Percentiles rank a stretch among this genome's conserved stretches.
These are phyloP conservation scores for Zaprionus bogoriensis DNA, from an alignment of 2,888 invertebrate species.

Conservation along the genomic window DNA sequence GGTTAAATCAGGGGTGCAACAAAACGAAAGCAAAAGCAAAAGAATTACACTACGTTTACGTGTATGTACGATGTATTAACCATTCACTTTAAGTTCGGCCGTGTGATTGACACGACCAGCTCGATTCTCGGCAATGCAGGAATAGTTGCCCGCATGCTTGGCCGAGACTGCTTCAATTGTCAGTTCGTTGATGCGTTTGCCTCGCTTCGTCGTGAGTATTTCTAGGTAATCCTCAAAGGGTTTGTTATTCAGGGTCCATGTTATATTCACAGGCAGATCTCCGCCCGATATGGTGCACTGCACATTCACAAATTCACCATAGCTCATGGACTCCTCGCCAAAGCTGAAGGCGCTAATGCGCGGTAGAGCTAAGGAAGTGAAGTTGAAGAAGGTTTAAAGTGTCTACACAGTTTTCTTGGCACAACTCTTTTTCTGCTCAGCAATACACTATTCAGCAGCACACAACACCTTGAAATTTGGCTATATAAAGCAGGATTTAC, in stretches of 20 bases:
- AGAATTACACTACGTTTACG: constrained; percentile 9
- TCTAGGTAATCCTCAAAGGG: constrained; percentile 82
- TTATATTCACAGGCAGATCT: constrained; percentile 85
- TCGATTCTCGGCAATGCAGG: constrained; percentile 89
- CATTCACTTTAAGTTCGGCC: constrained; percentile 89
- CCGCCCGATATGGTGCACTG: constrained; percentile 84
- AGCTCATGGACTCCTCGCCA: constrained; percentile 88
- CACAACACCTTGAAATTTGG: constrained; percentile 19
- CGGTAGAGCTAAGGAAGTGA: constrained; percentile 90
- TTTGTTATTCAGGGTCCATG: constrained; percentile 85
- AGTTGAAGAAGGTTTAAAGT: not conserved
- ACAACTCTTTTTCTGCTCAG: not conserved
- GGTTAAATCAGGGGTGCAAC: not conserved
- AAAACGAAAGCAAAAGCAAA: constrained; percentile 23
- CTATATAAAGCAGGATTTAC: not conserved
- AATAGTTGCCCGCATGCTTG: constrained; percentile 89
- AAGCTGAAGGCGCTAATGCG: constrained; percentile 90
- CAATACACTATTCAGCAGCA: constrained; percentile 36
- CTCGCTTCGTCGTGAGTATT: constrained; percentile 81
- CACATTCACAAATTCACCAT: constrained; percentile 85
- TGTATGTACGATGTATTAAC: constrained; percentile 81
- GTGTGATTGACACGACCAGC: constrained; percentile 88
- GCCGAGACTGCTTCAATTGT: constrained; percentile 88
- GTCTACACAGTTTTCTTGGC: too few relatives aligned
- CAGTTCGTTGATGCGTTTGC: constrained; percentile 85